A percentile compares a stretch with the other conserved stretches of the same genome.
These are phyloP conservation scores for Lamprologus speciosus DNA, from an alignment of 2,113 vertebrate genomes.

Conservation along the genomic window DNA sequence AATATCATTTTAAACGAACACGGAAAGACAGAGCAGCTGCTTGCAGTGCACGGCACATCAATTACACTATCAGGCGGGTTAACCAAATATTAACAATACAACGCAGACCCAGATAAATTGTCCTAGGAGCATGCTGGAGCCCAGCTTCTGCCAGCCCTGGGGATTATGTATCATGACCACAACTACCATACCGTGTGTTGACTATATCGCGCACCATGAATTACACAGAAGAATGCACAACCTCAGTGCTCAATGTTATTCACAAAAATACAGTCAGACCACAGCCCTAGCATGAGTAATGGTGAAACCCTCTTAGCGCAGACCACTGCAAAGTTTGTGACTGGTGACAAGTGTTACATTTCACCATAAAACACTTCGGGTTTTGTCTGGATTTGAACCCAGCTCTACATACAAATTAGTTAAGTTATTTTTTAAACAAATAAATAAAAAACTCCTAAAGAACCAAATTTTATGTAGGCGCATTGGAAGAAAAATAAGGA, in stretches of 20 bases:
- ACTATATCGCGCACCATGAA: conserved; percentile 35
- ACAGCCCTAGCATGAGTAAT: background rate
- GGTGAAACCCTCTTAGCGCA: background rate
- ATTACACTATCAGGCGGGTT: background rate
- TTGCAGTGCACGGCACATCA: background rate
- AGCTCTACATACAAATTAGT: background rate
- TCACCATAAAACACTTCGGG: background rate
- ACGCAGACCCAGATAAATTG: background rate
- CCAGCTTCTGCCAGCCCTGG: conserved; percentile 17
- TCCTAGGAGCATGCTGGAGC: background rate
- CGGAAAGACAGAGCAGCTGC: background rate
- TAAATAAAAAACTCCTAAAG: background rate
- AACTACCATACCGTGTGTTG: conserved; percentile 34
- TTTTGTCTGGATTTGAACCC: background rate
- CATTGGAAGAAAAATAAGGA: background rate
- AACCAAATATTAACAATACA: background rate
- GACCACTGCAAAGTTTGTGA: background rate
- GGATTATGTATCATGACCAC: conserved; percentile 42
- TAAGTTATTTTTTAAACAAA: background rate
- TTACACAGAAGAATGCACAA: conserved; percentile 51
- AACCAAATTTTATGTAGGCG: background rate
- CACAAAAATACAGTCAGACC: conserved; percentile 11
- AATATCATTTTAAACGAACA: background rate
- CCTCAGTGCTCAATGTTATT: background rate
- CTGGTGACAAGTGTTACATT: background rate